Conservation (phyloP, 2,113 vertebrate species). For the Myocastor coypus region DNA sequence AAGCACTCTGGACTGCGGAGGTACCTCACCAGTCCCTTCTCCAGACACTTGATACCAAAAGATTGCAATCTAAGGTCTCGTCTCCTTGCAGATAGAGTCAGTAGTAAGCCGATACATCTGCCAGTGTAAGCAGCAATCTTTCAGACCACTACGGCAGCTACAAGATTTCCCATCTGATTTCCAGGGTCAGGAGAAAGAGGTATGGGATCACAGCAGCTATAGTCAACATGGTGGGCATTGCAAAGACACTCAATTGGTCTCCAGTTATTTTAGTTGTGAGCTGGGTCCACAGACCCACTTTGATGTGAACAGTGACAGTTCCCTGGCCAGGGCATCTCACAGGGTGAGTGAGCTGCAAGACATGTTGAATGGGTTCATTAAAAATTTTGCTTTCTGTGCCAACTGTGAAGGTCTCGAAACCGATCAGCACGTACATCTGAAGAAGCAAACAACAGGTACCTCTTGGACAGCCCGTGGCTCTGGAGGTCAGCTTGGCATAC, state of each 20-base stretch:
- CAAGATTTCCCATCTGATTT: slow-evolving; percentile 70
- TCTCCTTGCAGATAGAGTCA: background rate
- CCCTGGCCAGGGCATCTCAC: background rate
- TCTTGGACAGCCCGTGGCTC: background rate
- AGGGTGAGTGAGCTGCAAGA: background rate
- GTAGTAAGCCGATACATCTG: background rate
- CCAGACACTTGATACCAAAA: background rate
- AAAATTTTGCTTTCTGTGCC: background rate
- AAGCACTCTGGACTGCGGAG: too few species aligned
- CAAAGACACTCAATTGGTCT: slow-evolving; percentile 97
- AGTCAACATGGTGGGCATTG: slow-evolving; percentile 97
- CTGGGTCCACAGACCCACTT: background rate
- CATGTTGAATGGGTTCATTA: background rate
- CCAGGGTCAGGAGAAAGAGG: slow-evolving; percentile 99
- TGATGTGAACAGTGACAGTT: background rate
- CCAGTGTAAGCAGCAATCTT: background rate
- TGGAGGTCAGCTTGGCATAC: background rate
- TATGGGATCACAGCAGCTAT: slow-evolving; percentile 91
- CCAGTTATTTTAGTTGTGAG: background rate
- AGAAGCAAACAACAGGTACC: background rate
- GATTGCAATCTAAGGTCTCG: background rate
- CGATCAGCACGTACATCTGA: background rate
- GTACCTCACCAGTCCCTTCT: too few species aligned
- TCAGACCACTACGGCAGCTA: background rate
- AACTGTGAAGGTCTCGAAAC: background rate